Conservation (phyloP, 2,888 invertebrate genomes). For the Conchocele bisecta region DNA sequence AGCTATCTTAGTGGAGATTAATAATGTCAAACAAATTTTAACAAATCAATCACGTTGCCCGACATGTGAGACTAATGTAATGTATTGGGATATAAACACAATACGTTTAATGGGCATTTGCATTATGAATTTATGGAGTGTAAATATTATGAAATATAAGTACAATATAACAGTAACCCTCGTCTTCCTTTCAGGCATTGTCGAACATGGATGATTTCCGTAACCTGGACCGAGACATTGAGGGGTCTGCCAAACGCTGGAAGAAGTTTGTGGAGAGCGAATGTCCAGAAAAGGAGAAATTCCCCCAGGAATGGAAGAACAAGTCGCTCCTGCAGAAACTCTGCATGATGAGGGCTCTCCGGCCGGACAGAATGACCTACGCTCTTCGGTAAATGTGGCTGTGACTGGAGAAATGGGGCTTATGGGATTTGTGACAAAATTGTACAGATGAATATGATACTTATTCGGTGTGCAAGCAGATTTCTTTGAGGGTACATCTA, state of each 20-base stretch:
- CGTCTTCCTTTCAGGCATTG: constrained; percentile 86
- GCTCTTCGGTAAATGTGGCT: constrained; percentile 90
- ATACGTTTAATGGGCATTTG: too few relatives aligned
- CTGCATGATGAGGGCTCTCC: constrained; percentile 95
- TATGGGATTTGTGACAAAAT: too few relatives aligned
- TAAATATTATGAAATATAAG: background rate
- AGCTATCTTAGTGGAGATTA: too few relatives aligned
- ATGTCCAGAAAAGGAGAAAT: constrained; percentile 96
- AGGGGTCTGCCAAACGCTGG: constrained; percentile 98
- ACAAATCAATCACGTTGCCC: too few relatives aligned
- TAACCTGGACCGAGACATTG: constrained; percentile 96
- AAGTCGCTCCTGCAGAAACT: constrained; percentile 95
- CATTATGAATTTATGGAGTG: too few relatives aligned
- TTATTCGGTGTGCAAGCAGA: too few relatives aligned
- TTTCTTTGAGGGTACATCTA: too few relatives aligned
- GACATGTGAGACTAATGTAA: too few relatives aligned
- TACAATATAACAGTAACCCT: background rate
- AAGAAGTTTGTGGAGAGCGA: constrained; percentile 97
- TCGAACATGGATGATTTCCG: constrained; percentile 94
- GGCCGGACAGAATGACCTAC: constrained; percentile 98
- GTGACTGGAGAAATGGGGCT: too few relatives aligned
- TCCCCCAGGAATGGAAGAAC: constrained; percentile 99
- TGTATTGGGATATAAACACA: too few relatives aligned
- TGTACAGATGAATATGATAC: too few relatives aligned
- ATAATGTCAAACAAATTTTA: too few relatives aligned